phyloP scores from a whole-genome alignment of 2,888 invertebrate genomes.

The Nymphalis c-album region DNA sequence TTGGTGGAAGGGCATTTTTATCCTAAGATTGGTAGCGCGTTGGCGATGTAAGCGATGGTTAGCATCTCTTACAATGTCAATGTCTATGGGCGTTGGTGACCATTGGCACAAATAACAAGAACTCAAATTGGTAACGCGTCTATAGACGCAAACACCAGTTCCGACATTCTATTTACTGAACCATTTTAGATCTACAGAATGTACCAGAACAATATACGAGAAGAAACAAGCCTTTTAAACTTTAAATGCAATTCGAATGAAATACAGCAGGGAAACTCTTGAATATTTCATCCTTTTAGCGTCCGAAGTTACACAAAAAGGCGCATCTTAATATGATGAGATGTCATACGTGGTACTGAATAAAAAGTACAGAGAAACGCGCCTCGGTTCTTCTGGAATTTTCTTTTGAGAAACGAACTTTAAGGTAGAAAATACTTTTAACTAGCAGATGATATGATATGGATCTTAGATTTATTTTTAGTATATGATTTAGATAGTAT shows the following conservation, averaged over 20 bases:
- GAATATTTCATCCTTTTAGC: conserved; percentile 9
- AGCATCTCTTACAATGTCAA: too few species aligned
- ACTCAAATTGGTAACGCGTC: too few species aligned
- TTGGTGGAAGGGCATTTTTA: too few species aligned
- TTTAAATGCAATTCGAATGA: conserved; percentile 10
- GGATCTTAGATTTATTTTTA: not conserved
- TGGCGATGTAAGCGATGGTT: too few species aligned
- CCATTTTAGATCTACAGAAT: not conserved
- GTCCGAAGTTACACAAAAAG: conserved; percentile 12
- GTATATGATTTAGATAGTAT: not conserved
- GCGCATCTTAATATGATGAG: conserved; percentile 6
- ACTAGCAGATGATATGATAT: not conserved
- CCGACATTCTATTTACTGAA: too few species aligned
- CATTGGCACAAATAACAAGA: too few species aligned
- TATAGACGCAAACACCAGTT: too few species aligned
- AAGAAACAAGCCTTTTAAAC: not conserved
- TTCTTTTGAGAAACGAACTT: conserved; percentile 5
- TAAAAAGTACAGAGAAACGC: not conserved
- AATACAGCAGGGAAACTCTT: conserved; percentile 1
- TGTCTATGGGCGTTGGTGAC: too few species aligned
- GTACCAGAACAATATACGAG: not conserved
- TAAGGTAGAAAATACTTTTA: conserved; percentile 1
- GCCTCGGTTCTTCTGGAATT: not conserved
- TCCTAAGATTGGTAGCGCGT: too few species aligned
- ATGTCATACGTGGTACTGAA: conserved; percentile 4